Percentiles rank a stretch among this genome's conserved stretches.
Conservation (phyloP, 2,797 vertebrate species). For the Chelon labrosus region DNA sequence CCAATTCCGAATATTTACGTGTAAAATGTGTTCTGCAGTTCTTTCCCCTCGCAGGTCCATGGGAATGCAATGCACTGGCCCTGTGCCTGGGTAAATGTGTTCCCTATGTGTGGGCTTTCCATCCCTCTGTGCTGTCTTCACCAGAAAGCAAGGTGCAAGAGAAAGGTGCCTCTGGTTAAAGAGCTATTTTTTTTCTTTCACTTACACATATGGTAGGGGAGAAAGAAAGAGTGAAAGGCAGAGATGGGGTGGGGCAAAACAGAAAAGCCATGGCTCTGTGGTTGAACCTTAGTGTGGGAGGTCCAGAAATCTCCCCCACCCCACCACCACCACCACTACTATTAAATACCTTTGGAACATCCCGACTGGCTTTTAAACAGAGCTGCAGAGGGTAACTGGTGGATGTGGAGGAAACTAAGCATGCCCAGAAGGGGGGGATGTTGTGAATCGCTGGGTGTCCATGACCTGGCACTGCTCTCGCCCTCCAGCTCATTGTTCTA, state of each 20-base stretch:
- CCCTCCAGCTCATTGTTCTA: constrained; percentile 82
- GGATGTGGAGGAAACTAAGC: constrained; percentile 79
- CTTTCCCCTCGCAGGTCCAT: constrained; percentile 73
- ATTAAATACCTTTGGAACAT: constrained; percentile 85
- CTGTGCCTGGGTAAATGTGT: constrained; percentile 80
- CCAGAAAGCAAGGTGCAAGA: constrained; percentile 71
- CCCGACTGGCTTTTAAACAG: constrained; percentile 80
- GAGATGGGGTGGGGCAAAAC: constrained; percentile 63
- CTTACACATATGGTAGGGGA: constrained; percentile 65
- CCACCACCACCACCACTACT: constrained; percentile 59
- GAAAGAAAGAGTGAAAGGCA: constrained; percentile 34
- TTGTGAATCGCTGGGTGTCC: constrained; percentile 82
- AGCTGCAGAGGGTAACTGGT: constrained; percentile 80
- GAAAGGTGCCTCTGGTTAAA: constrained; percentile 77
- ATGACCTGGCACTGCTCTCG: constrained; percentile 77
- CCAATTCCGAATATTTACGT: constrained; percentile 80
- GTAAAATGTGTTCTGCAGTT: constrained; percentile 76
- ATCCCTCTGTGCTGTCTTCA: constrained; percentile 69
- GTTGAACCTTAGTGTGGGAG: constrained; percentile 84
- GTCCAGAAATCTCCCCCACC: constrained; percentile 71
- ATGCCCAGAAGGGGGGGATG: constrained; percentile 80
- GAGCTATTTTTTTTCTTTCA: constrained; percentile 34
- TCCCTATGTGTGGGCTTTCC: constrained; percentile 79
- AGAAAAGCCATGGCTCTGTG: constrained; percentile 76
- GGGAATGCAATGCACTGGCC: constrained; percentile 81